Evolutionary conservation across 2,797 vertebrate species (phyloP).

Genomic region (Anguilla megastoma): DNA sequence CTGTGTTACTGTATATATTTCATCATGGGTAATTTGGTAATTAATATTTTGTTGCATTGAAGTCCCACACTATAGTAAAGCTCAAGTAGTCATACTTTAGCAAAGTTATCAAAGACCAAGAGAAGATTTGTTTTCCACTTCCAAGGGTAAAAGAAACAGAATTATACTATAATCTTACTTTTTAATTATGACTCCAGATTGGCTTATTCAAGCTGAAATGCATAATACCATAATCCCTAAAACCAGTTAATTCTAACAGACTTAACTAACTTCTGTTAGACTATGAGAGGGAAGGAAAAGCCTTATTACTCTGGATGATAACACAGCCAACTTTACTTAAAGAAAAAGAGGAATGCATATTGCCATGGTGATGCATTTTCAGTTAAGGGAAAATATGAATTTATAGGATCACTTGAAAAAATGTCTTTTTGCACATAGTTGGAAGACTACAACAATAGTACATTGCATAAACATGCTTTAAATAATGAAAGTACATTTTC

Average conservation of each 20-base stretch:
- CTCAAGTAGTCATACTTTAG: background rate
- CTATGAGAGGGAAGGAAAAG: background rate
- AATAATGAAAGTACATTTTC: no score
- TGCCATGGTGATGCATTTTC: background rate
- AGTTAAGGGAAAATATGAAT: background rate
- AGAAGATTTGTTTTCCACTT: background rate
- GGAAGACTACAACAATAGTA: background rate
- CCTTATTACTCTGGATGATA: background rate
- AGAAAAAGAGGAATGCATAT: background rate
- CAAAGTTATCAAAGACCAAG: background rate
- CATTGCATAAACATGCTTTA: background rate
- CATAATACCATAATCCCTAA: background rate
- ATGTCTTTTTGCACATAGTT: background rate
- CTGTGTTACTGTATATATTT: background rate
- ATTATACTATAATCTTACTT: background rate
- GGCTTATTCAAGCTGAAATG: background rate
- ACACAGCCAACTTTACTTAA: background rate
- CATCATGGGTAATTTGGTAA: background rate
- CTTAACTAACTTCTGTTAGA: background rate
- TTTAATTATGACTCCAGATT: conserved; percentile 9
- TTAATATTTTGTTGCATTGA: background rate
- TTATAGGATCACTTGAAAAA: background rate
- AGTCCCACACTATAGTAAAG: background rate
- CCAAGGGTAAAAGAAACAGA: background rate
- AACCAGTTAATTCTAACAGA: conserved; percentile 1